phyloP scores from a whole-genome alignment of 2,888 invertebrate species.

The Tricholauxania praeusta region DNA sequence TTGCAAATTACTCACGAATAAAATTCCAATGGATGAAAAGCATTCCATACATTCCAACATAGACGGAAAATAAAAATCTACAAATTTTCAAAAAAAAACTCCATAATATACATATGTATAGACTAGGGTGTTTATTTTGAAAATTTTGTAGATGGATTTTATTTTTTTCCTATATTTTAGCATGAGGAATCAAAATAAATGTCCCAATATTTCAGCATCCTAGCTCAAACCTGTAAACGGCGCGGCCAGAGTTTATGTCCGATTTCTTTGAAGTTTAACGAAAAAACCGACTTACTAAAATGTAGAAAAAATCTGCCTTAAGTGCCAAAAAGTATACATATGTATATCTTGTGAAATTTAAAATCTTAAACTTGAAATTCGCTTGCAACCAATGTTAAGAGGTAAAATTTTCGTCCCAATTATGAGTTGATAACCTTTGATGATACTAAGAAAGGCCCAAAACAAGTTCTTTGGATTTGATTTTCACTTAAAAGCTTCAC shows the following conservation, averaged over 20 bases:
- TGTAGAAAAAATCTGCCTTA: no score
- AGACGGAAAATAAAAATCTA: neutral
- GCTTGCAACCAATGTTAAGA: neutral
- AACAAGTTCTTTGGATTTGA: conserved; percentile 8
- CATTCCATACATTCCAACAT: neutral
- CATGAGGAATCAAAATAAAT: no score
- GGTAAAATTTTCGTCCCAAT: neutral
- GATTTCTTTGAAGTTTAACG: no score
- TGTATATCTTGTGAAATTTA: neutral
- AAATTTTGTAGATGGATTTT: no score
- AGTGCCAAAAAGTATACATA: no score
- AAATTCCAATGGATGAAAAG: neutral
- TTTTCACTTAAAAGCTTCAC: conserved; percentile 7
- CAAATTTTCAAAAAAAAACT: neutral
- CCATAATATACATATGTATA: neutral
- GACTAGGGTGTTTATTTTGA: no score
- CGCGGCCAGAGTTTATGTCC: no score
- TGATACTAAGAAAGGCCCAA: neutral
- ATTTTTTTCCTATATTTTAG: no score
- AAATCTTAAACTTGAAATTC: neutral
- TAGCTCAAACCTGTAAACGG: no score
- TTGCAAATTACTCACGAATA: no score
- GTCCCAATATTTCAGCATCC: no score
- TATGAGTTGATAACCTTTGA: neutral
- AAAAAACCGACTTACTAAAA: no score